Base-by-base conservation (phyloP, 2,888 invertebrate genomes). In the Scotopteryx bipunctaria region DNA sequence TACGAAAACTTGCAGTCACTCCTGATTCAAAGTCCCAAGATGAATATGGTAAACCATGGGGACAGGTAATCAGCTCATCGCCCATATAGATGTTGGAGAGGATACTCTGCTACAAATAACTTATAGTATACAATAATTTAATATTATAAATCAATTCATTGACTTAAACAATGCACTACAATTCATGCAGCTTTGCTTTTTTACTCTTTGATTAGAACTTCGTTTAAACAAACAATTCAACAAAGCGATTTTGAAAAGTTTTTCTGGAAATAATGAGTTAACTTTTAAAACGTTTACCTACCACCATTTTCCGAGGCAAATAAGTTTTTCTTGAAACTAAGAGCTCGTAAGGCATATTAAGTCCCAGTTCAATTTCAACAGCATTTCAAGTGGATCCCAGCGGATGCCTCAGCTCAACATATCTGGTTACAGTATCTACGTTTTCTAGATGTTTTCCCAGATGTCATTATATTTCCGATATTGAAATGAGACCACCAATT, bases 331-430 rank as follows among this genome's bases (percentile, higher is more conserved):
- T 48, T 29, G 29, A 31, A 42, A 47, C 47, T 45, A 29, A 48
- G 16, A 48, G 51, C 42, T 56, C 48, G 50, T 49, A 46, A 61
- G 58, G 57, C 63, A 57, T 57, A 59, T 64, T 61, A 66, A 56
- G 63, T 70, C 72, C 69, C 69, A 63, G 64, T 68, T 59, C 73
- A 73, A 73, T 73, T 70, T 66, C 63, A 59, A 44, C 60, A 45
- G 53, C 53, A 58, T 60, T 55, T 57, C 59, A 55, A 48, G 45
- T 51, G 37, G 50, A 52, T 57, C 56, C 59, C 63, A 27, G 40
- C 43, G 51, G 60, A 55, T 54, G 51, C 54, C 58, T 45, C 56
- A 54, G 60, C 41, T 55, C 55, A 49, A 49, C 61, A 64, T 71
- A 64, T 65, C 64, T 63, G 54, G 54, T 58, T 57, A 50, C 56